These are phyloP conservation scores for Coregonus clupeaformis DNA, from an alignment of 2,113 vertebrate species.

Conservation along the genomic window DNA sequence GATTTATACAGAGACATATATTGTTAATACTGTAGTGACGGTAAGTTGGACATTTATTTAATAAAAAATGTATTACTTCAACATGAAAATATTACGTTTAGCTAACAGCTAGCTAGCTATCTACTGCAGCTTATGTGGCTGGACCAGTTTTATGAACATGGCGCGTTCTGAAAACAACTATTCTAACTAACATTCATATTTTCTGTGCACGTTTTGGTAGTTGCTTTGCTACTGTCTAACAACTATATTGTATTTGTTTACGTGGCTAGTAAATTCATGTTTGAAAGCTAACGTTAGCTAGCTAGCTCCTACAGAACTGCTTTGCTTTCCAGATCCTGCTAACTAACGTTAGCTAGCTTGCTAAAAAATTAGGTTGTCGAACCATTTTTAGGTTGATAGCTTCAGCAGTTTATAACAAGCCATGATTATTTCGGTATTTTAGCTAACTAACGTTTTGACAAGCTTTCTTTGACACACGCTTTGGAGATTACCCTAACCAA, in stretches of 20 bases:
- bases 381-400: too few species aligned
- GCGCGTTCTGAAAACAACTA: conserved; percentile 66
- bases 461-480: too few species aligned
- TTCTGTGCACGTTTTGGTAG: too few species aligned
- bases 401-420: too few species aligned
- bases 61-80: conserved; percentile 27
- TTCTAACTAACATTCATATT: too few species aligned
- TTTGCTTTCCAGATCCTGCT: not conserved
- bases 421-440: too few species aligned
- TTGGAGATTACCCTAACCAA: not conserved
- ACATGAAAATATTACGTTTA: conserved; percentile 36
- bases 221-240: too few species aligned
- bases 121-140: not conserved
- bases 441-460: too few species aligned
- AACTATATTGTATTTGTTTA: too few species aligned
- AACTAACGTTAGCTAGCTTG: too few species aligned
- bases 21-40: conserved; percentile 57
- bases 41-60: conserved; percentile 56
- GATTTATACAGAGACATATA: conserved; percentile 49
- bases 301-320: not conserved
- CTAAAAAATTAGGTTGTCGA: too few species aligned
- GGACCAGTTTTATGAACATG: conserved; percentile 71
- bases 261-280: not conserved
- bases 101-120: not conserved
- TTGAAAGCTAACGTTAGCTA: not conserved